These are phyloP conservation scores for Leptosomus discolor DNA, from an alignment of 2,113 vertebrate genomes.

Conservation along the genomic window DNA sequence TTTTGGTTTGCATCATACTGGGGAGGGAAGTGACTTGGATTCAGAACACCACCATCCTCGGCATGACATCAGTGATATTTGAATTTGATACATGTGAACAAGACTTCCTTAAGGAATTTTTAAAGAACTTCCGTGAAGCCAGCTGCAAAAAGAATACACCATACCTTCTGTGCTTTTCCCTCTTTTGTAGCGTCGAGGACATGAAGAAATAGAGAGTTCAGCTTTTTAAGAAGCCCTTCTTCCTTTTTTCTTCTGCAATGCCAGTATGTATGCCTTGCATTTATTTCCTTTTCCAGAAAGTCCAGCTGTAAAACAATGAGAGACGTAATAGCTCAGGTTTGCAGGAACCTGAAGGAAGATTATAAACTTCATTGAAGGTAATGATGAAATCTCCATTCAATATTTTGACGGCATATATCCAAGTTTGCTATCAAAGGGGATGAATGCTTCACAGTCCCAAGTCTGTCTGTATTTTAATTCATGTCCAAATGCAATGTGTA, in stretches of 20 bases:
- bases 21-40: background rate
- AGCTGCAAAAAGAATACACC: background rate
- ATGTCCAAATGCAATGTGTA: background rate
- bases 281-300: constrained; percentile 77
- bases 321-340: background rate
- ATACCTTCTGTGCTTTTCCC: constrained; percentile 68
- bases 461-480: background rate
- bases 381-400: background rate
- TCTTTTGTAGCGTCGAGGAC: constrained; percentile 39
- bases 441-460: background rate
- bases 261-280: constrained; percentile 74
- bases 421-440: background rate
- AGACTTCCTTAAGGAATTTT: background rate
- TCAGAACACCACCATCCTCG: background rate
- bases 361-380: background rate
- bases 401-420: background rate
- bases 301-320: constrained; percentile 68
- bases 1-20: fast-evolving
- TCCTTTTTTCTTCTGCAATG: constrained; percentile 76
- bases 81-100: background rate
- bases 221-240: constrained; percentile 70
- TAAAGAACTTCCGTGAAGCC: background rate
- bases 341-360: background rate
- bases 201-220: constrained; percentile 63
- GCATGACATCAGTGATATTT: background rate